A percentile compares a stretch with the other conserved stretches of the same genome.
phyloP scores from a whole-genome alignment of 1,140 invertebrate genomes.

The Drosophila setifemur region DNA sequence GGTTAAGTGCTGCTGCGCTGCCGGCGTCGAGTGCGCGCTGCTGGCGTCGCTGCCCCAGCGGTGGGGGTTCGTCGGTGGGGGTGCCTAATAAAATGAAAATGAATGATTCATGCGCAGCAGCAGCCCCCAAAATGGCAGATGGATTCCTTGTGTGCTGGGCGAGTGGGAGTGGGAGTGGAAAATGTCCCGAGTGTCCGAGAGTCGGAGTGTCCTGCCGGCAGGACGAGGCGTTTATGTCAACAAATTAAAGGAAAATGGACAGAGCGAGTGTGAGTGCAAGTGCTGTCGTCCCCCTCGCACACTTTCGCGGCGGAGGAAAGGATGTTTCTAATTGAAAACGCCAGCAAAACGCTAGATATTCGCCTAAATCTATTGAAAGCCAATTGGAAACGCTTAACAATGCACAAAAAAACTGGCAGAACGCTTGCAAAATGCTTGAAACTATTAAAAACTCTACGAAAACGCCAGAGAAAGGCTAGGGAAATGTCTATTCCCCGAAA shows the following conservation, averaged over 20 bases:
- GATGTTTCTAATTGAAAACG: conserved; percentile 43
- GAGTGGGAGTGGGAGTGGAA: conserved; percentile 15
- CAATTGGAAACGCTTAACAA: too few species aligned
- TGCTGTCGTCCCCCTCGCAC: conserved; percentile 22
- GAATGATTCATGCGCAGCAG: conserved; percentile 76
- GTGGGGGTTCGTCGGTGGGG: conserved; percentile 9
- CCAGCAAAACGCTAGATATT: too few species aligned
- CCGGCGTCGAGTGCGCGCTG: conserved; percentile 16
- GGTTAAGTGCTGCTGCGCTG: conserved; percentile 60
- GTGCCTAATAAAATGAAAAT: conserved; percentile 48
- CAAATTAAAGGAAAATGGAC: conserved; percentile 79
- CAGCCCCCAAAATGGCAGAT: not conserved
- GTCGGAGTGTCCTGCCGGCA: not conserved
- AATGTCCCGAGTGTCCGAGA: too few species aligned
- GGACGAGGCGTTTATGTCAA: conserved; percentile 79
- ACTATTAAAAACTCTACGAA: too few species aligned
- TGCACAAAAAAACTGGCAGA: too few species aligned
- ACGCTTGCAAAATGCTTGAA: too few species aligned
- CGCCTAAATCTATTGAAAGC: too few species aligned
- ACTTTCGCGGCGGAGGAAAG: not conserved
- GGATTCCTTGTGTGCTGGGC: too few species aligned
- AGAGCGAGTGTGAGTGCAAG: conserved; percentile 20
- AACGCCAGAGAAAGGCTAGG: too few species aligned
- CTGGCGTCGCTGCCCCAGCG: conserved; percentile 4
- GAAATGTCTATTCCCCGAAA: too few species aligned